Evolutionary conservation across 1,140 invertebrate species (phyloP).

Genomic region (Rhizoglyphus robini): DNA sequence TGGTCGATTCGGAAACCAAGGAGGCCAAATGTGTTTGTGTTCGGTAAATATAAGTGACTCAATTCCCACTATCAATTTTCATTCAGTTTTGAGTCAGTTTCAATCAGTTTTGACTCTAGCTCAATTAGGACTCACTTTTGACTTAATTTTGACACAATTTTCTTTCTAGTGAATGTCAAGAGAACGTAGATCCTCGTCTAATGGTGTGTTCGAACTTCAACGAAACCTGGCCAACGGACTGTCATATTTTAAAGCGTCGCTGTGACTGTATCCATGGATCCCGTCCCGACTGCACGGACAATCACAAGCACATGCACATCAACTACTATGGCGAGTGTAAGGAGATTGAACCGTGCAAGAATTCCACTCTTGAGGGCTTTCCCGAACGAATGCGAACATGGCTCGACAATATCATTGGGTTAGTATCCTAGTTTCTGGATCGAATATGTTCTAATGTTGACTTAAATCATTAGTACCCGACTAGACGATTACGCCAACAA

Average conservation of each 20-base stretch:
- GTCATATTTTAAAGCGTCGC: slow-evolving; percentile 73
- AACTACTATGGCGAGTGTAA: slow-evolving; percentile 58
- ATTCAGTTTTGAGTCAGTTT: no score
- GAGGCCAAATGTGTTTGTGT: no score
- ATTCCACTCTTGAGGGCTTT: slow-evolving; percentile 74
- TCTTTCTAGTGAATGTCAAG: no score
- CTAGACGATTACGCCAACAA: background rate
- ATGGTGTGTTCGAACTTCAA: slow-evolving; percentile 87
- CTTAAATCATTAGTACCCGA: slow-evolving; percentile 28
- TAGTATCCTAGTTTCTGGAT: slow-evolving; percentile 71
- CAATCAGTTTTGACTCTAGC: no score
- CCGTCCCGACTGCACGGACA: slow-evolving; percentile 48
- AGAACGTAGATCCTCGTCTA: no score
- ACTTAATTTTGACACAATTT: no score
- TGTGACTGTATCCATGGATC: slow-evolving; percentile 66
- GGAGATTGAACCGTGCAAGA: slow-evolving; percentile 49
- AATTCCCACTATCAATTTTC: no score
- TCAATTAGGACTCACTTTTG: no score
- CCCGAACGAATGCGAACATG: slow-evolving; percentile 86
- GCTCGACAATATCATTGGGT: slow-evolving; percentile 90
- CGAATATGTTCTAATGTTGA: no score
- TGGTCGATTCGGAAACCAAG: no score
- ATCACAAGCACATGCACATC: slow-evolving; percentile 71
- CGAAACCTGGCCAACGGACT: slow-evolving; percentile 81
- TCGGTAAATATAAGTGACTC: no score